Evolutionary conservation across 2,797 vertebrate species (phyloP), one percentile per base, ranked within the genome.

Genomic region (Acrossocheilus wenchowensis): DNA sequence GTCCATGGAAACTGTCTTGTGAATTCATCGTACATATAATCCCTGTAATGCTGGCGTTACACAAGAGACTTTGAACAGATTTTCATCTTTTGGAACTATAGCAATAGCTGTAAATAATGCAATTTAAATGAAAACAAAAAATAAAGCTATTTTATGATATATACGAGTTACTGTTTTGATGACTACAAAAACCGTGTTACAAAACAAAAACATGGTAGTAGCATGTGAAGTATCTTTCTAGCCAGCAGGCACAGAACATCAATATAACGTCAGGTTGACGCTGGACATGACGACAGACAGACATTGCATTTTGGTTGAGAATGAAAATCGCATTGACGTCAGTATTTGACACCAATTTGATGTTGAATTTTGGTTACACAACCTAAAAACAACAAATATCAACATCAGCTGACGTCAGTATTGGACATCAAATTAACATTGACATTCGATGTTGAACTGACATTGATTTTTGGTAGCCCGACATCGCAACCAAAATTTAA

Each of bases 1-100:
- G 88, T 94, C 95, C 43, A 64, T 93, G 84, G 96, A 97, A 88
- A 96, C 94, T 26, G 89, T 92, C 69, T 91, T 95, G 81, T 96
- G 91, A 91, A 62, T 82, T 91, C 0, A 82, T 89, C 86, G 90
- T 92, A 90, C 90, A 86, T 90, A 66, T 26, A 21, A 54, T 72
- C 45, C 81, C 54, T 54, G 92, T 87, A 90, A 93, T 82, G 94
- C 94, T 92, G 95, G 95, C 93, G 87, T 94, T 94, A 90, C 93
- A 57, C 43, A 75, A 36, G 14, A 78, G 34, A 64, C 4, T 14
- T 23, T 15, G n/a, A 54, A 69, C n/a, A 5, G n/a, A 83, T 30
- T 60, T 72, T 60, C 10, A 52, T 34, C 0, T 4, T 23, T 10
- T 77, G 19, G 81, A 57, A 82, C 10, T 21, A 66, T 19, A 84